Conservation (phyloP, 2,888 invertebrate genomes). For the Trachelus iudaicus region DNA sequence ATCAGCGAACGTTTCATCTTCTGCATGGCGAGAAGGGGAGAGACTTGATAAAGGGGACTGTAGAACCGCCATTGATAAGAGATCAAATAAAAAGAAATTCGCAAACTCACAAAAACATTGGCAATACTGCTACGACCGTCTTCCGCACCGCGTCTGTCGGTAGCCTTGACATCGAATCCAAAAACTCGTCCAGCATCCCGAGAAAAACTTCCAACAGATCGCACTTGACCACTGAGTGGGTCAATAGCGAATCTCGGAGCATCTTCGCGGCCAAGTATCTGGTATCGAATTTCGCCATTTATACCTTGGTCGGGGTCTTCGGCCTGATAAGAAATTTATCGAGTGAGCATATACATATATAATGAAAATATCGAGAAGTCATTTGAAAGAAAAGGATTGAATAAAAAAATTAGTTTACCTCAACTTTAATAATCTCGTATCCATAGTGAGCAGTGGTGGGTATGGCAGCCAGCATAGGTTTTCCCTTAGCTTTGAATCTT, state of each 20-base stretch:
- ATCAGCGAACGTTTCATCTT: background rate
- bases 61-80: background rate
- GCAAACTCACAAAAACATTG: conserved; percentile 81
- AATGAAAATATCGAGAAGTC: background rate
- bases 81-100: background rate
- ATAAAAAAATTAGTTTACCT: conserved; percentile 65
- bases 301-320: conserved; percentile 79
- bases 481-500: conserved; percentile 78
- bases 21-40: background rate
- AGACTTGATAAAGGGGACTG: background rate
- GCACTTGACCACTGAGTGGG: conserved; percentile 79
- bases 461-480: conserved; percentile 85
- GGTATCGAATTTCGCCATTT: conserved; percentile 84
- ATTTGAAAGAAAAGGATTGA: background rate
- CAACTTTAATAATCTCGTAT: conserved; percentile 80
- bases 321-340: conserved; percentile 67
- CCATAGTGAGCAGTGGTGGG: conserved; percentile 85
- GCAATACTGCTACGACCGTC: conserved; percentile 86
- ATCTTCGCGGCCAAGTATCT: conserved; percentile 79
- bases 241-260: conserved; percentile 82
- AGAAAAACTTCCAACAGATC: conserved; percentile 76
- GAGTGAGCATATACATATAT: background rate
- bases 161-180: conserved; percentile 89
- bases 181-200: conserved; percentile 81
- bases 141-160: conserved; percentile 82